Conservation (phyloP, 2,888 invertebrate genomes). For the Andrena bucephala region DNA sequence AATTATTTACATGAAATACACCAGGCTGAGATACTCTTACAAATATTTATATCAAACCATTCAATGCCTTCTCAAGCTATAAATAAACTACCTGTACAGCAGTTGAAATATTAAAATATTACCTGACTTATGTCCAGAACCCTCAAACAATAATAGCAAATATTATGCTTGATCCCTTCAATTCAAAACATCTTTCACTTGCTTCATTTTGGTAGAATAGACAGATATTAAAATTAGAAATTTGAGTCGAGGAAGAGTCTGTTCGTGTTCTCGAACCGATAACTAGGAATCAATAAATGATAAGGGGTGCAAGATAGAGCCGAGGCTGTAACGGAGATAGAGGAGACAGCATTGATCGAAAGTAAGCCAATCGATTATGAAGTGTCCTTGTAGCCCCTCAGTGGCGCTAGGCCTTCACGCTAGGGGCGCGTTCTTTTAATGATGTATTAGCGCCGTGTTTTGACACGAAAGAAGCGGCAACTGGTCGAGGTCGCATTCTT, state of each 20-base stretch:
- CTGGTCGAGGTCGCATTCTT: constrained; percentile 71
- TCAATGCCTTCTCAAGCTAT: too few species aligned
- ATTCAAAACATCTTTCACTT: background rate
- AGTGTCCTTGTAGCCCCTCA: constrained; percentile 61
- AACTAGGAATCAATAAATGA: constrained; percentile 20
- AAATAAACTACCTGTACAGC: too few species aligned
- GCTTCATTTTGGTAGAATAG: background rate
- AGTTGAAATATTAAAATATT: too few species aligned
- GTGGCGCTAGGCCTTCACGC: constrained; percentile 65
- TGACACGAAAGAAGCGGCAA: constrained; percentile 78
- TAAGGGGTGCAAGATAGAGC: background rate
- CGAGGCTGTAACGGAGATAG: constrained; percentile 17
- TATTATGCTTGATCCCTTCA: too few species aligned
- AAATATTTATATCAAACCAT: too few species aligned
- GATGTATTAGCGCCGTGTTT: constrained; percentile 80
- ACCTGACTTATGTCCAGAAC: too few species aligned
- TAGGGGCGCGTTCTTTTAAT: constrained; percentile 72
- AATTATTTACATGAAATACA: background rate
- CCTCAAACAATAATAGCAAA: too few species aligned
- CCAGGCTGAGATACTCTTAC: background rate
- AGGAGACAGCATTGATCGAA: constrained; percentile 28
- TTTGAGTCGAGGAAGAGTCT: background rate
- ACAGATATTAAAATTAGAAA: background rate
- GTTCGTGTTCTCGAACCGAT: background rate
- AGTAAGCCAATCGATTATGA: constrained; percentile 68